Conservation (phyloP, 2,888 invertebrate genomes). For the Hypomecis punctinalis region DNA sequence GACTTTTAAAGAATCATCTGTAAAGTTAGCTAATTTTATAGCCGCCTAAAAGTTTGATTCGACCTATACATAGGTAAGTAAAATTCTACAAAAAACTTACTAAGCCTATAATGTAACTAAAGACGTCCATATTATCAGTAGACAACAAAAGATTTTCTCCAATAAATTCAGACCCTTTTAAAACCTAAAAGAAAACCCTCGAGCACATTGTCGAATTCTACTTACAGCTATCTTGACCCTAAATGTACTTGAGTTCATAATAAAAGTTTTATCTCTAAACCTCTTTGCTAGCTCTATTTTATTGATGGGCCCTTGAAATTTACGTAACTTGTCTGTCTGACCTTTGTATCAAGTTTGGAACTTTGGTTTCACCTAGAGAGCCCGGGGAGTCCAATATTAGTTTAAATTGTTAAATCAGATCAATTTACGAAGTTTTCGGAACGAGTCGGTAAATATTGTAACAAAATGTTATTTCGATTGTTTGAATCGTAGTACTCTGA, state of each 20-base stretch:
- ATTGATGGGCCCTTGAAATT: conserved; percentile 15
- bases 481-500: too few relatives aligned
- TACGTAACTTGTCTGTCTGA: conserved; percentile 21
- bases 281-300: not conserved
- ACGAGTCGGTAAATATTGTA: not conserved
- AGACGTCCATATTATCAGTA: too few relatives aligned
- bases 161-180: conserved; percentile 3
- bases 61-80: too few relatives aligned
- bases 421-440: not conserved
- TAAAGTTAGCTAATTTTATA: too few relatives aligned
- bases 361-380: conserved; percentile 14
- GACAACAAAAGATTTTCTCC: conserved; percentile 7
- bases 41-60: too few relatives aligned
- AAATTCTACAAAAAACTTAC: too few relatives aligned
- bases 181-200: conserved; percentile 1
- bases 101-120: too few relatives aligned
- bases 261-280: conserved; percentile 10
- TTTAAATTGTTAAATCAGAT: conserved; percentile 4
- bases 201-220: conserved; percentile 13
- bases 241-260: conserved; percentile 7
- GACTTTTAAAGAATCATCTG: too few relatives aligned
- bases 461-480: not conserved
- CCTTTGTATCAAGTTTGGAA: conserved; percentile 18
- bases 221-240: not conserved
- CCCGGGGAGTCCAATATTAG: conserved; percentile 10